Conservation (phyloP, 2,888 invertebrate species). For the Junonia oenone region DNA sequence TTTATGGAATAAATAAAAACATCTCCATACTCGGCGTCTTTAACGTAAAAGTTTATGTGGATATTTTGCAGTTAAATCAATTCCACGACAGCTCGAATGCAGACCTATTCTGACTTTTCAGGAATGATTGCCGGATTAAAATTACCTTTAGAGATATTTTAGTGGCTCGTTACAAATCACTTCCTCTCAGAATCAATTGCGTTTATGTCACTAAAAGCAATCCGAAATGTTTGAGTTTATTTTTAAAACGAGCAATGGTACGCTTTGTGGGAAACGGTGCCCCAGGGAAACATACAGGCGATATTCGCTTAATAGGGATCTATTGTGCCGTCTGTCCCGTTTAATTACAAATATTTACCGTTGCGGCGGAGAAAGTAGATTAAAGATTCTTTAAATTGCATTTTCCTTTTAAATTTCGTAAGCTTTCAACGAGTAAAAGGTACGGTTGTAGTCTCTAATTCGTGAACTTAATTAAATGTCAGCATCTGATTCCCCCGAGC, state of each 20-base stretch:
- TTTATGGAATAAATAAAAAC: constrained; percentile 1
- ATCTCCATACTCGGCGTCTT: background rate
- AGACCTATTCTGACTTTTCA: background rate
- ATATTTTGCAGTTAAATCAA: background rate
- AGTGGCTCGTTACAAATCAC: background rate
- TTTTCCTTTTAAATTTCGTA: constrained; percentile 13
- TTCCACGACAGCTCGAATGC: background rate
- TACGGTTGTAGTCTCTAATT: constrained; percentile 10
- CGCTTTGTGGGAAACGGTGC: constrained; percentile 46
- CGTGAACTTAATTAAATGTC: constrained; percentile 22
- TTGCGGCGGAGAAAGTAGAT: constrained; percentile 22
- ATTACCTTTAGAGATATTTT: background rate
- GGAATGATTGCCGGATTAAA: background rate
- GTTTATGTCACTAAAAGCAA: constrained; percentile 36
- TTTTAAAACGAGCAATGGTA: constrained; percentile 45
- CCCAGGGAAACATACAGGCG: constrained; percentile 45
- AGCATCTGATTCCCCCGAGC: constrained; percentile 11
- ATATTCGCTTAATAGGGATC: constrained; percentile 59
- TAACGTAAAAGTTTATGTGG: background rate
- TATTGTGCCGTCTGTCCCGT: constrained; percentile 46
- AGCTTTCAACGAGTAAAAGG: constrained; percentile 8
- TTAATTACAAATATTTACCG: constrained; percentile 37
- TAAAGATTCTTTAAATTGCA: constrained; percentile 18
- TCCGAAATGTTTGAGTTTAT: constrained; percentile 37
- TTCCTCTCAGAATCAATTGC: constrained; percentile 42